Evolutionary conservation across 1,140 invertebrate genomes (phyloP).

Genomic region (Temnothorax nylanderi): DNA sequence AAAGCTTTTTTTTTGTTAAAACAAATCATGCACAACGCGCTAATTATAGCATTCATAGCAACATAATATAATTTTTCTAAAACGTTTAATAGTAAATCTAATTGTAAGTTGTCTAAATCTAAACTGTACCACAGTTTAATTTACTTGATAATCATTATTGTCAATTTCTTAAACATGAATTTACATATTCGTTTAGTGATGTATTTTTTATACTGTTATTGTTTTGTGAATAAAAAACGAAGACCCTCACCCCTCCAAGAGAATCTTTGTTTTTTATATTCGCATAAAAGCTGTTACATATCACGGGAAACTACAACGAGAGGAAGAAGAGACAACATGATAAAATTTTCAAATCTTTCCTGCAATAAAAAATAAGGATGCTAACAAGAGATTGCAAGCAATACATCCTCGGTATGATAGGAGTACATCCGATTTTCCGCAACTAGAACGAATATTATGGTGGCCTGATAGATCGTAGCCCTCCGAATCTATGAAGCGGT

Average conservation of each 20-base stretch:
- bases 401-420: neutral
- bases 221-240: neutral
- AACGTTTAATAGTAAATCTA: neutral
- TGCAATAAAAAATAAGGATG: neutral
- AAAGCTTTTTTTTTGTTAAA: neutral
- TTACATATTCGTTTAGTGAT: neutral
- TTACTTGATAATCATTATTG: neutral
- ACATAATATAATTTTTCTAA: neutral
- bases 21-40: neutral
- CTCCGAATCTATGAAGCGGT: slow-evolving; percentile 69
- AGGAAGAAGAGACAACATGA: neutral
- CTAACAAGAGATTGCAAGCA: neutral
- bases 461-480: slow-evolving; percentile 41
- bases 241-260: neutral
- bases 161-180: slow-evolving; percentile 23
- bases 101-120: neutral
- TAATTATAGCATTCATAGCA: neutral
- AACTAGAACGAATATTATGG: slow-evolving; percentile 44
- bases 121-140: neutral
- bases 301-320: neutral
- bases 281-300: neutral
- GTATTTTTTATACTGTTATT: neutral
- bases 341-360: neutral
- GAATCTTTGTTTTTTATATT: neutral
- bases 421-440: slow-evolving; percentile 29